These are phyloP conservation scores for Steatocranus sp. DNA, from an alignment of 2,797 vertebrate species.

Conservation along the genomic window DNA sequence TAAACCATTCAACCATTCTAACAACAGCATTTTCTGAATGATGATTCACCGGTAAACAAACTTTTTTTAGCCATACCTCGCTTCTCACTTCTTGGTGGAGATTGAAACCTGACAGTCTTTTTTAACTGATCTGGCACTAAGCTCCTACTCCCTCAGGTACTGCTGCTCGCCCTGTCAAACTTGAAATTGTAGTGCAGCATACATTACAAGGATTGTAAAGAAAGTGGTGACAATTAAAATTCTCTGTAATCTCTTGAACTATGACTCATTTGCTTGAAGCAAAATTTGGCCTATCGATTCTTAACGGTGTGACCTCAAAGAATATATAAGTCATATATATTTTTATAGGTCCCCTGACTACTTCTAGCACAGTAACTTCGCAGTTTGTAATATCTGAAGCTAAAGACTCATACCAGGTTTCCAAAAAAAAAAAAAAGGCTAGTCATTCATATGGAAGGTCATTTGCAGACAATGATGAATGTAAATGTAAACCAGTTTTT, in stretches of 20 bases:
- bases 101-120: neutral
- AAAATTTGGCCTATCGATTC: neutral
- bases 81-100: neutral
- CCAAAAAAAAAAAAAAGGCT: neutral
- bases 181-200: neutral
- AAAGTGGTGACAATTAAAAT: neutral
- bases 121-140: neutral
- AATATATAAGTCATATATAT: neutral
- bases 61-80: neutral
- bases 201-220: neutral
- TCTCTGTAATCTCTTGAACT: neutral
- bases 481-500: neutral
- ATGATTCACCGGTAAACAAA: neutral
- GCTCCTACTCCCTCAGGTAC: neutral
- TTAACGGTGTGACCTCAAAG: neutral
- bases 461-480: neutral
- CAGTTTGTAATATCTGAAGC: neutral
- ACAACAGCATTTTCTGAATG: neutral
- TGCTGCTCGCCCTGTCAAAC: neutral
- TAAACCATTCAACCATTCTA: neutral
- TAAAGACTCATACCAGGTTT: neutral
- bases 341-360: fast-evolving
- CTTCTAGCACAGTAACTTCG: neutral
- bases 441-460: neutral
- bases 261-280: neutral